Conservation (phyloP, 2,797 vertebrate species). For the Scyliorhinus canicula region DNA sequence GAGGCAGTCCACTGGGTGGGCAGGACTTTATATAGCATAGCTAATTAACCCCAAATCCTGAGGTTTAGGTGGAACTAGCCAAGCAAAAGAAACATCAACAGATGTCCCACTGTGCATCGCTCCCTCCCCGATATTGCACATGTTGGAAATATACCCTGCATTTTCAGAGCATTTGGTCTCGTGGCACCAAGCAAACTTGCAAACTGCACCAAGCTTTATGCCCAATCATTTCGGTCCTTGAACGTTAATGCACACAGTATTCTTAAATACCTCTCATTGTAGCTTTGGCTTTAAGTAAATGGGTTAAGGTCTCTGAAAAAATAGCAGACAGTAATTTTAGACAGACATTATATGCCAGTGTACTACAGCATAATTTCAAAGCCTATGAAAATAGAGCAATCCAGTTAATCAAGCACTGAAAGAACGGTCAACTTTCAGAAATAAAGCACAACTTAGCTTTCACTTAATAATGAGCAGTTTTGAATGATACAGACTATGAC, state of each 20-base stretch:
- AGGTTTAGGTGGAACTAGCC: constrained; percentile 27
- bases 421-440: constrained; percentile 1
- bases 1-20: constrained; percentile 3
- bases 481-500: neutral
- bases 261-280: neutral
- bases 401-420: neutral
- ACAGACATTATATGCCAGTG: neutral
- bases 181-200: neutral
- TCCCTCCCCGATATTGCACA: neutral
- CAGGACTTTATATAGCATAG: constrained; percentile 17
- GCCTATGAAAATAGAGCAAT: neutral
- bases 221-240: neutral
- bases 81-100: constrained; percentile 11
- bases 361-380: neutral
- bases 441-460: neutral
- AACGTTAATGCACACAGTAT: neutral
- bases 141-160: neutral
- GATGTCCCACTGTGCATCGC: neutral
- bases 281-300: neutral
- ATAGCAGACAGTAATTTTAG: neutral
- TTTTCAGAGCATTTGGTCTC: neutral
- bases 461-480: neutral
- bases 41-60: constrained; percentile 21
- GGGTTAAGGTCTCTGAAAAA: neutral
- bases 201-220: neutral